Percentiles rank a stretch among this genome's conserved stretches.
phyloP scores from a whole-genome alignment of 2,888 invertebrate species.

The Hyalella azteca region DNA sequence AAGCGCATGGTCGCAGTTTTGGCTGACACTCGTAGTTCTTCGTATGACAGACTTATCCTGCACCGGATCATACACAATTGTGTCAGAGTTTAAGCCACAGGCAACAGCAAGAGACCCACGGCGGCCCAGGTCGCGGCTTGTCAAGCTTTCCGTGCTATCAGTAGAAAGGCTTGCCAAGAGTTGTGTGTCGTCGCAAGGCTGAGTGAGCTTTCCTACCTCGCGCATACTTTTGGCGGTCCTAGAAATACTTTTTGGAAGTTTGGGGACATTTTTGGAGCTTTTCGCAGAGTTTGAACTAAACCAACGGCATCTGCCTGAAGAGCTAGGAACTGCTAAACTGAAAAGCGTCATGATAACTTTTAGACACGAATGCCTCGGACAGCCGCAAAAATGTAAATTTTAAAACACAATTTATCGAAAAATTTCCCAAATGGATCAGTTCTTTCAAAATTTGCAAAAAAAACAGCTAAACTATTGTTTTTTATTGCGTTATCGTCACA shows the following conservation, averaged over 20 bases:
- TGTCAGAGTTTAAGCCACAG: conserved; percentile 9
- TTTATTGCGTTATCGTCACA: too few species aligned
- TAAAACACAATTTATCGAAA: too few species aligned
- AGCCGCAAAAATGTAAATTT: too few species aligned
- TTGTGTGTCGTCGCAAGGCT: not conserved
- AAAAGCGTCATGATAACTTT: not conserved
- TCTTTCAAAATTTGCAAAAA: too few species aligned
- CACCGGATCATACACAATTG: not conserved
- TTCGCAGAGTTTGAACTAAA: not conserved
- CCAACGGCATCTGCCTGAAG: not conserved
- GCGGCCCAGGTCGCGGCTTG: not conserved
- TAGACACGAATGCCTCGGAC: too few species aligned
- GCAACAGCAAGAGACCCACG: conserved; percentile 15
- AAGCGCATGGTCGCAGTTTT: not conserved
- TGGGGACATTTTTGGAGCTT: conserved; percentile 3
- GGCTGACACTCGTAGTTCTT: conserved; percentile 23
- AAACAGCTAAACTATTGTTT: too few species aligned
- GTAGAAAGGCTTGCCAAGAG: not conserved
- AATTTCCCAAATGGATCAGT: too few species aligned
- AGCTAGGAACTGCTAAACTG: not conserved
- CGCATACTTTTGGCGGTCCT: conserved; percentile 8
- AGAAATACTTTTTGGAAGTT: not conserved
- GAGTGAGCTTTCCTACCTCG: conserved; percentile 2
- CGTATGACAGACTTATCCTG: not conserved
- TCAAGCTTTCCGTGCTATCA: not conserved